These are phyloP conservation scores for Alligator sinensis DNA, from an alignment of 2,113 vertebrate genomes.

Conservation along the genomic window DNA sequence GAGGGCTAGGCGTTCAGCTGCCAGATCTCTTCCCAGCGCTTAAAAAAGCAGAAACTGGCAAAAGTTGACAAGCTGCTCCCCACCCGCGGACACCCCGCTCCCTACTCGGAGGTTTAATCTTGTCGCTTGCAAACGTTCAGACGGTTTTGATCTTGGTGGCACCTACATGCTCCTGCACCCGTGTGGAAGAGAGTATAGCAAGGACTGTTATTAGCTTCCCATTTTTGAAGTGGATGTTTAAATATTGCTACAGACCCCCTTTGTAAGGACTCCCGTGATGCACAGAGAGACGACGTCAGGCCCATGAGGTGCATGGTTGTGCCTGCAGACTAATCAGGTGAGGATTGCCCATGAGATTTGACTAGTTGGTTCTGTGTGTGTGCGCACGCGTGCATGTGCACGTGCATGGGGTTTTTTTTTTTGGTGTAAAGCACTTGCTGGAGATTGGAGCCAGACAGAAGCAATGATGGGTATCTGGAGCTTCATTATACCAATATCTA, in stretches of 20 bases:
- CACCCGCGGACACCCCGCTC: not conserved
- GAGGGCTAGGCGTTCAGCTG: not conserved
- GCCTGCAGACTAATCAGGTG: constrained; percentile 61
- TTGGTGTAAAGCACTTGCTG: constrained; percentile 43
- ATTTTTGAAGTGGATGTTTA: not conserved
- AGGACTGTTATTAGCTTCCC: constrained; percentile 53
- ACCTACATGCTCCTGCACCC: not conserved
- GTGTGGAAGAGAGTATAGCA: not conserved
- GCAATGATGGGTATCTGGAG: constrained; percentile 57
- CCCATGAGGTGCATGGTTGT: constrained; percentile 51
- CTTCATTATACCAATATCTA: constrained; percentile 36
- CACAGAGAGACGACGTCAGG: not conserved
- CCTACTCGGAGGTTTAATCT: not conserved
- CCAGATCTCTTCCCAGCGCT: not conserved
- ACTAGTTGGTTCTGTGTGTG: not conserved
- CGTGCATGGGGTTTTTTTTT: too few relatives aligned
- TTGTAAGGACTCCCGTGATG: not conserved
- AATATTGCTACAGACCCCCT: not conserved
- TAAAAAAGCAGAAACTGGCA: not conserved
- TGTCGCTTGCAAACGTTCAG: accelerated
- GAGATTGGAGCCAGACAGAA: constrained; percentile 60
- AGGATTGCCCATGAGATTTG: constrained; percentile 3
- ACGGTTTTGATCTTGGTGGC: constrained; percentile 41
- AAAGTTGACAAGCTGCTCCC: not conserved
- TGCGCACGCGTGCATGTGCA: too few relatives aligned